Percentiles rank a stretch among this genome's conserved stretches.
These are phyloP conservation scores for Penaeus chinensis DNA, from an alignment of 1,140 invertebrate genomes.

Conservation along the genomic window DNA sequence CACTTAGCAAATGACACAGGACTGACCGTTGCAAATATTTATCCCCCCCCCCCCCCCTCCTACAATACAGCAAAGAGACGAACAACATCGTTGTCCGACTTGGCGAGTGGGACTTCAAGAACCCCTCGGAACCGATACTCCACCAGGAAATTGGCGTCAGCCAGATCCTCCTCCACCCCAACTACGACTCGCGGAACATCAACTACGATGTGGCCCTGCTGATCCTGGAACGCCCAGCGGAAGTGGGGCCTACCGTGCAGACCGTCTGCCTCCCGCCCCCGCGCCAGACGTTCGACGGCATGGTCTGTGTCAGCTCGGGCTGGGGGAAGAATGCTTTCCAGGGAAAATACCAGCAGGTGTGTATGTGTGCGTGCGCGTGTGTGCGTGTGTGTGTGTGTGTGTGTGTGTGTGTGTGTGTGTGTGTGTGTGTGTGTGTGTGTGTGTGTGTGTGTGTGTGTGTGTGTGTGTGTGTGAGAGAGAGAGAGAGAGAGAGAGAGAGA, in stretches of 20 bases:
- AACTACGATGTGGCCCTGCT: constrained; percentile 84
- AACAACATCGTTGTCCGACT: constrained; percentile 45
- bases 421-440: too few species aligned
- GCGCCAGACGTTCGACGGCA: constrained; percentile 70
- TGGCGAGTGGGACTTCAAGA: constrained; percentile 60
- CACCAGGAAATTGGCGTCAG: constrained; percentile 64
- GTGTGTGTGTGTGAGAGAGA: too few species aligned
- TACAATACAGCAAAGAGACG: constrained; percentile 2
- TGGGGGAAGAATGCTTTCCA: constrained; percentile 70
- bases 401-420: constrained; percentile 6
- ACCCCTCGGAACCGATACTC: constrained; percentile 20
- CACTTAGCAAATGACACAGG: too few species aligned
- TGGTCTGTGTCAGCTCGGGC: constrained; percentile 68
- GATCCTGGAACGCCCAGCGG: constrained; percentile 75
- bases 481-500: too few species aligned
- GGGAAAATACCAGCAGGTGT: constrained; percentile 46
- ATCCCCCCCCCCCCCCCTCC: constrained; percentile 36
- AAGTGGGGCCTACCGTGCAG: constrained; percentile 82
- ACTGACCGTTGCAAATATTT: neutral
- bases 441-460: too few species aligned
- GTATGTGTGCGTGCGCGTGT: neutral
- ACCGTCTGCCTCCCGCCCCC: constrained; percentile 78
- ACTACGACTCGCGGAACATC: constrained; percentile 75
- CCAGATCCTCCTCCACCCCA: constrained; percentile 76
- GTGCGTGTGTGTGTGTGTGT: constrained; percentile 28